These are phyloP conservation scores for Lysiphlebus fabarum DNA, from an alignment of 1,140 invertebrate species.

Conservation along the genomic window DNA sequence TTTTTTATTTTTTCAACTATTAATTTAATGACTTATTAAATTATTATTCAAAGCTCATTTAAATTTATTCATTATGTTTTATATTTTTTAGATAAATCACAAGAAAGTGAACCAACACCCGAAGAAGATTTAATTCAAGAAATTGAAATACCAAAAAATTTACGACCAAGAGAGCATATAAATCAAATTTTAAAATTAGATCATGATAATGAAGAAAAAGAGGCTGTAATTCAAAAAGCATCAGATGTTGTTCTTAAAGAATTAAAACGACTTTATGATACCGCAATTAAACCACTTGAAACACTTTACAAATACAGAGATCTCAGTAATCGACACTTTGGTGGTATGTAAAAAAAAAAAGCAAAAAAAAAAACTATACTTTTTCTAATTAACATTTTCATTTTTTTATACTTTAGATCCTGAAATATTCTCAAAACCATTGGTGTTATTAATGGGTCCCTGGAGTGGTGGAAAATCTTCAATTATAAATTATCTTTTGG, in stretches of 20 bases:
- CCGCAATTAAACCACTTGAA: conserved; percentile 86
- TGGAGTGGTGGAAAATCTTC: conserved; percentile 95
- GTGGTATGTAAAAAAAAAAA: conserved; percentile 54
- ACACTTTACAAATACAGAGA: conserved; percentile 87
- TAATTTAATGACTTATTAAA: too few relatives aligned
- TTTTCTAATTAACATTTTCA: conserved; percentile 5
- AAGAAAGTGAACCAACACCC: conserved; percentile 40
- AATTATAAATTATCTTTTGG: conserved; percentile 88
- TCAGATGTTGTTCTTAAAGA: conserved; percentile 78
- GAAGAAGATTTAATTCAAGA: conserved; percentile 63
- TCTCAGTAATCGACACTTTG: conserved; percentile 87
- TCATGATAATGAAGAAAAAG: conserved; percentile 68
- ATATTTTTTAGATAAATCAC: conserved; percentile 10
- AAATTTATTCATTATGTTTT: not conserved
- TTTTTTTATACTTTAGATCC: conserved; percentile 72
- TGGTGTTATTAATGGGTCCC: conserved; percentile 90
- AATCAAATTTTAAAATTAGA: conserved; percentile 76
- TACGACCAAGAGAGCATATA: conserved; percentile 76
- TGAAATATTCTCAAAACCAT: conserved; percentile 91
- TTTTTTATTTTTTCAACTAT: not conserved
- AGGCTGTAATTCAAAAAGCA: conserved; percentile 69
- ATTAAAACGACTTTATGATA: conserved; percentile 83
- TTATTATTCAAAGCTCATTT: not conserved
- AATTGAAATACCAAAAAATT: conserved; percentile 70
- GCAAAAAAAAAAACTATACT: not conserved